phyloP scores from a whole-genome alignment of 2,888 invertebrate genomes.

The Sisyra terminalis region DNA sequence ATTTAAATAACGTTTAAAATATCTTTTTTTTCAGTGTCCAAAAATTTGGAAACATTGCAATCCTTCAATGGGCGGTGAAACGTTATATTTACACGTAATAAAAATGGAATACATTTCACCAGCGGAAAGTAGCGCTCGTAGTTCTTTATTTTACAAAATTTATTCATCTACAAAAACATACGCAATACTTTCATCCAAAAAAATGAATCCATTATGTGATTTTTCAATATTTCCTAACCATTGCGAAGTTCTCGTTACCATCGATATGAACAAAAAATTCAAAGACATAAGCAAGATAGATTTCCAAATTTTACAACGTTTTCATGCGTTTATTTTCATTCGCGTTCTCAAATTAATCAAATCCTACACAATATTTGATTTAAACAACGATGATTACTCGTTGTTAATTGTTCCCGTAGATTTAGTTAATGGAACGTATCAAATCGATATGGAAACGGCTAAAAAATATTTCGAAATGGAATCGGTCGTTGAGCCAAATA shows the following conservation, averaged over 20 bases:
- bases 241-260: constrained; percentile 36
- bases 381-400: constrained; percentile 33
- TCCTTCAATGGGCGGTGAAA: constrained; percentile 19
- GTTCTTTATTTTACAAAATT: constrained; percentile 31
- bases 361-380: constrained; percentile 41
- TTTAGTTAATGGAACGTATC: constrained; percentile 18
- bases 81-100: constrained; percentile 36
- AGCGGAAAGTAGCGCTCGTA: too few species aligned
- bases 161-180: constrained; percentile 34
- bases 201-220: constrained; percentile 39
- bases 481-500: constrained; percentile 24
- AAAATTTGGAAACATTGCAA: constrained; percentile 24
- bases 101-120: too few species aligned
- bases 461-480: constrained; percentile 24
- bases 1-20: too few species aligned
- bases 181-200: constrained; percentile 43
- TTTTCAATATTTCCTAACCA: constrained; percentile 61
- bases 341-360: constrained; percentile 48
- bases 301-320: constrained; percentile 36
- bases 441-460: constrained; percentile 46
- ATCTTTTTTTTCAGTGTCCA: constrained; percentile 31
- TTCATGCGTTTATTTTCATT: constrained; percentile 60
- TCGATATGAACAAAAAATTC: constrained; percentile 32
- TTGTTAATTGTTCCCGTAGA: constrained; percentile 30
- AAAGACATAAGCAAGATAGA: constrained; percentile 29